Evolutionary conservation across 64 coral and sea anemone species (phyloP).

Genomic region (Porites australiensis): DNA sequence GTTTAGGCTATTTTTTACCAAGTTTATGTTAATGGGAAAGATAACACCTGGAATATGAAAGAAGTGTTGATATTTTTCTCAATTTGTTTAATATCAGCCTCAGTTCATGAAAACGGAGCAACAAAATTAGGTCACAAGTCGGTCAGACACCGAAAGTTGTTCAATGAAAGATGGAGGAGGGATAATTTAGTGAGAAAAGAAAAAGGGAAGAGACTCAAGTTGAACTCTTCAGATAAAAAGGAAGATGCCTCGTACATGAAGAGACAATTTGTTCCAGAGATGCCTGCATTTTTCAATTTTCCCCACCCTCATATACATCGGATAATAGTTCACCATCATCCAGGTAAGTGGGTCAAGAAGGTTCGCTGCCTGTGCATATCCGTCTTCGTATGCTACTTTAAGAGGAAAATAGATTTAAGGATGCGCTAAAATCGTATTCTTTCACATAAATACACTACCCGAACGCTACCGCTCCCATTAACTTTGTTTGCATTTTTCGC

Average conservation of each 20-base stretch:
- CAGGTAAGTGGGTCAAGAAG: constrained; percentile 30
- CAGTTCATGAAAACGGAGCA: neutral
- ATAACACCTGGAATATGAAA: constrained; percentile 25
- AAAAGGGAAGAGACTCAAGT: neutral
- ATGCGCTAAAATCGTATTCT: no score
- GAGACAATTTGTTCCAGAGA: constrained; percentile 84
- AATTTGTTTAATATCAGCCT: neutral
- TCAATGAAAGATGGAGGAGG: neutral
- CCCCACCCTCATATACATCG: constrained; percentile 72
- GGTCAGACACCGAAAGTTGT: neutral
- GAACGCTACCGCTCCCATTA: no score
- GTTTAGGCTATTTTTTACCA: constrained; percentile 6
- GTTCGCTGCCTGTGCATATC: no score
- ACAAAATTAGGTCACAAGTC: neutral
- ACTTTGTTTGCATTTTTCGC: no score
- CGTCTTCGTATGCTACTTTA: no score
- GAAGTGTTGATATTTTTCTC: neutral
- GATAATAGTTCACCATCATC: constrained; percentile 86
- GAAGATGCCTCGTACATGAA: constrained; percentile 24
- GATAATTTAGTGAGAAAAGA: neutral
- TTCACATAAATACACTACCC: no score
- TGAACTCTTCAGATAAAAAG: neutral
- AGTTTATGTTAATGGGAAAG: constrained; percentile 32
- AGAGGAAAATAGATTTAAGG: no score
- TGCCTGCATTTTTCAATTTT: constrained; percentile 29